Evolutionary conservation across 1,140 invertebrate genomes (phyloP).

Genomic region (Zaprionus kolodkinae): DNA sequence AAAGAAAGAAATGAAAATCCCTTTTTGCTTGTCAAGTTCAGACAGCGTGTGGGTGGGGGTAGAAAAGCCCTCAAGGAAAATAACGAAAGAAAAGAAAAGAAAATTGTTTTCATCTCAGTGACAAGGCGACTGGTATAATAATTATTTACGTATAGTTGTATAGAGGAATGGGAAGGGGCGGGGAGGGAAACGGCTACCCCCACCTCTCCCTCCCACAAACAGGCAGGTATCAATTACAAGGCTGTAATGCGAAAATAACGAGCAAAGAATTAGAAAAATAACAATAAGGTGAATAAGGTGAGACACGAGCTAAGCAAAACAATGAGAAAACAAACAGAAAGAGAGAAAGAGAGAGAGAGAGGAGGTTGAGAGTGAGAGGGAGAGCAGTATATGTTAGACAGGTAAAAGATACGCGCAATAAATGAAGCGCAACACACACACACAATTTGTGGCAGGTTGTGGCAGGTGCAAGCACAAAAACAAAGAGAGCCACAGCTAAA

Average conservation of each 20-base stretch:
- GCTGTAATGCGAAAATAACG: constrained; percentile 78
- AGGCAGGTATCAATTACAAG: constrained; percentile 75
- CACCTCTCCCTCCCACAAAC: constrained; percentile 37
- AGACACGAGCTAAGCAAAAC: constrained; percentile 32
- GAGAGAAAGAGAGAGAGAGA: neutral
- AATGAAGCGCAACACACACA: constrained; percentile 46
- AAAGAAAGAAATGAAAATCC: constrained; percentile 65
- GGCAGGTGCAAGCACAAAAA: constrained; percentile 35
- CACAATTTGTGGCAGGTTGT: constrained; percentile 46
- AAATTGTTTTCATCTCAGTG: constrained; percentile 59
- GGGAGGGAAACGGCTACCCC: too few relatives aligned
- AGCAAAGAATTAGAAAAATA: constrained; percentile 62
- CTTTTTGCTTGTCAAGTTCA: constrained; percentile 79
- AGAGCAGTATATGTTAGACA: neutral
- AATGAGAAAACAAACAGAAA: constrained; percentile 18
- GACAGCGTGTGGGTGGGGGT: neutral
- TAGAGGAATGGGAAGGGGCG: too few relatives aligned
- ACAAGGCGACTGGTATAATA: constrained; percentile 64
- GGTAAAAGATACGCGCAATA: constrained; percentile 33
- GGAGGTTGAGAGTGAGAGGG: neutral
- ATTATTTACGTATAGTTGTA: constrained; percentile 61
- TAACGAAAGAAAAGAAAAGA: constrained; percentile 58
- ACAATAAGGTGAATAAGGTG: constrained; percentile 42
- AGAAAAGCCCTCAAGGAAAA: constrained; percentile 14
- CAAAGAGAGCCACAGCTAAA: constrained; percentile 15